Base-by-base conservation (phyloP, 2,113 vertebrate genomes). In the Cichladusa arquata region DNA sequence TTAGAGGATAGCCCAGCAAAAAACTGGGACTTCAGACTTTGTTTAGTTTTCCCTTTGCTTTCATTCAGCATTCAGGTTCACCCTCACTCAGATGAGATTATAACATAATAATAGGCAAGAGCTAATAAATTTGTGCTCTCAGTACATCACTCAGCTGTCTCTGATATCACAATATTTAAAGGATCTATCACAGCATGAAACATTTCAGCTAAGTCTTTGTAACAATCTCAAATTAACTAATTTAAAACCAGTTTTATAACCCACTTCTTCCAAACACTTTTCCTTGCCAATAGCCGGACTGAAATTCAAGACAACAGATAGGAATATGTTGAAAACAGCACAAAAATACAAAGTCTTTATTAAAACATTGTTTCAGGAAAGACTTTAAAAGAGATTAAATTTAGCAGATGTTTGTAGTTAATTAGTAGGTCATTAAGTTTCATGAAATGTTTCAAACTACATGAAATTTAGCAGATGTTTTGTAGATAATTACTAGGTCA, bases 161-260 rank as follows among this genome's bases (percentile, higher is more conserved):
- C 87, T 84, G 81, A 74, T 95, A 94, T 90, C 91, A 83, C 47
- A 96, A 86, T 88, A 95, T 95, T 95, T 95, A 86, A 93, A 87
- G 79, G 77, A 74, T 92, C 81, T 79, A 92, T 79, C 94, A 90
- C 80, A 89, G 70, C 81, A 69, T 34, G 89, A 90, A 92, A 77
- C 28, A 50, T 66, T 88, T 79, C 50, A 92, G 67, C 58, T 85
- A 86, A 91, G 31, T 36, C 67, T 94, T 84, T 79, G 67, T 84
- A 88, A 88, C 1, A 12, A 92, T 64, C 89, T 60, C 76, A 91
- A 82, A 95, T 88, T 85, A 95, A 90, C 93, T 66, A 3, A 50
- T 78, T 81, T 65, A 47, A 77, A 96, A 91, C 93, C 8, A 61
- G 72, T 83, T 90, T 73, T 86, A 86, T 84, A 91, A 81, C n/a